Conservation (phyloP, 2,113 vertebrate species). For the Rallus limicola region DNA sequence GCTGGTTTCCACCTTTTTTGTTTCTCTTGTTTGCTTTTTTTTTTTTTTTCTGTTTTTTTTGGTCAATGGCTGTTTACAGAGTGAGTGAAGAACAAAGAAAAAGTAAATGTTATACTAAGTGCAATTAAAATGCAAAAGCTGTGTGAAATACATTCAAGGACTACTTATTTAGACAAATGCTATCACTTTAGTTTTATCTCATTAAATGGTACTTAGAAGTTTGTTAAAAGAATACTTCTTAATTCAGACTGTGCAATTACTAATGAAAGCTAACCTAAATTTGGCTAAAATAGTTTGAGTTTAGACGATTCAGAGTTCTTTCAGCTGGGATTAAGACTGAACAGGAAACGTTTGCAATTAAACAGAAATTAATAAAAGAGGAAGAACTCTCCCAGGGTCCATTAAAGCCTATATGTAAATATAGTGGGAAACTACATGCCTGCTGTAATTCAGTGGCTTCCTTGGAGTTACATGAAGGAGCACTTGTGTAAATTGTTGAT, state of each 20-base stretch:
- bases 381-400: neutral
- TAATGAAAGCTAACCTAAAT: neutral
- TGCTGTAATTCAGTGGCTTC: neutral
- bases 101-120: neutral
- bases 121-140: slow-evolving; percentile 1
- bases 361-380: neutral
- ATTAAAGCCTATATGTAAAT: neutral
- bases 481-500: neutral
- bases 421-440: neutral
- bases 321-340: neutral
- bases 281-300: neutral
- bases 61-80: neutral
- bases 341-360: neutral
- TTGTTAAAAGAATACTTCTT: slow-evolving; percentile 19
- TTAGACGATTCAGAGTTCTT: slow-evolving; percentile 2
- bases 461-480: neutral
- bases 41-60: neutral
- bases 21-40: neutral
- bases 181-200: slow-evolving; percentile 19
- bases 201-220: slow-evolving; percentile 23
- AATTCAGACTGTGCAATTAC: slow-evolving; percentile 11
- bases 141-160: slow-evolving; percentile 8
- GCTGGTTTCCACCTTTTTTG: neutral
- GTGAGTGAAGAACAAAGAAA: neutral
- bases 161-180: slow-evolving; percentile 31